Percentiles rank a stretch among this genome's conserved stretches.
Evolutionary conservation across 2,797 vertebrate genomes (phyloP).

Genomic region (Cheirogaleus major): DNA sequence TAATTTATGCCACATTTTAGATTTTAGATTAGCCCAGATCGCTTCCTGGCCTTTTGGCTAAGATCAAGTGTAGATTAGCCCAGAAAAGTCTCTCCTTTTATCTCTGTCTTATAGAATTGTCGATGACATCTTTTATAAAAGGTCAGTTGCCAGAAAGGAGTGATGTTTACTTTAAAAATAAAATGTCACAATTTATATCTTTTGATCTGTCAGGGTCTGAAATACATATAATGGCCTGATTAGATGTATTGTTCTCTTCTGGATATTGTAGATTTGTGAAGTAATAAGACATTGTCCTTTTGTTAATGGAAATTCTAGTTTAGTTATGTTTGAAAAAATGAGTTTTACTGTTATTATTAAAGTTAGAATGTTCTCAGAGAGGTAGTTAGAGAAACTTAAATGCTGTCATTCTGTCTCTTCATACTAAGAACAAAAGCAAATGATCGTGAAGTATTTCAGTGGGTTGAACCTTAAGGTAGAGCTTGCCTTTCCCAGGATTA

Average conservation of each 20-base stretch:
- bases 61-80: background rate
- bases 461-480: constrained; percentile 66
- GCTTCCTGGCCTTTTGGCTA: too few species aligned
- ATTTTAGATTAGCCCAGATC: background rate
- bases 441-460: constrained; percentile 54
- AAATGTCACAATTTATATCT: background rate
- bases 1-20: background rate
- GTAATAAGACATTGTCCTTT: constrained; percentile 22
- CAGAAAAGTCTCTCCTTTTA: background rate
- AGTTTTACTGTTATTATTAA: constrained; percentile 55
- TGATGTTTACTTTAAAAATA: constrained; percentile 48
- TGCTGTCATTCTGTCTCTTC: constrained; percentile 63
- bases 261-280: constrained; percentile 33
- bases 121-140: constrained; percentile 12
- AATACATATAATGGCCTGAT: background rate
- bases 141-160: constrained; percentile 16
- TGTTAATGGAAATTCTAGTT: constrained; percentile 22
- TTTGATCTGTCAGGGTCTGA: constrained; percentile 25
- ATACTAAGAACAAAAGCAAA: constrained; percentile 67
- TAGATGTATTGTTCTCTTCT: background rate
- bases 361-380: constrained; percentile 49
- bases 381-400: constrained; percentile 45
- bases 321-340: constrained; percentile 46
- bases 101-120: background rate
- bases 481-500: constrained; percentile 58